Evolutionary conservation across 2,888 invertebrate species (phyloP), one percentile per base, ranked within the genome.

Genomic region (Macrosoma leucophasiata): DNA sequence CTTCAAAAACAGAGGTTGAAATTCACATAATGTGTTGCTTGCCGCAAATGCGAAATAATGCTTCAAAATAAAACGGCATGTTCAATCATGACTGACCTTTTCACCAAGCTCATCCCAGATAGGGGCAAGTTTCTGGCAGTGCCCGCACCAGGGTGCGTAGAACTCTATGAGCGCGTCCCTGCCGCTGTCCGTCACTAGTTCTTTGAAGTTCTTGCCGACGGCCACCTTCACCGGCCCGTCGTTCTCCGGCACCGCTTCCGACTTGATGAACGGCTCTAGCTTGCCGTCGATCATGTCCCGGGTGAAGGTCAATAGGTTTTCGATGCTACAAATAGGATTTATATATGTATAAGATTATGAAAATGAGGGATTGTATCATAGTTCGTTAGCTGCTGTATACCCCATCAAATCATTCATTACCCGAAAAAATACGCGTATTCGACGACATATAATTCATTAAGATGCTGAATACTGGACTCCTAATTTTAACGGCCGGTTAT

Each of bases 71-170:
- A 11, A 13, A n/a, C 13, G 13, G 14, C n/a, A n/a, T n/a, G n/a
- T n/a, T n/a, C n/a, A n/a, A n/a, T n/a, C n/a, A n/a, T n/a, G n/a
- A n/a, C n/a, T 48, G 65, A 90, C 90, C 85, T 94, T 94, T 37
- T 91, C 90, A 20, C 94, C 99, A 17, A 99, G 86, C 75, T 99
- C 97, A 39, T 98, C 97, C 77, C 89, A 99, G 33, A 95, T 87
- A 11, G 99, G 99, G 2, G 95, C 88, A 27, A 99, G 87, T 73
- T 94, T 94, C 82, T 99, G 98, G 86, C 99, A 99, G 67, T 99
- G 98, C 50, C 98, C 98, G 72, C 97, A 97, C 98, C 98, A 98
- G 1, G 98, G 98, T 18, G 98, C 98, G 76, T 99, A 99, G 86
- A 99, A 99, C 84, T 99, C 98, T 50, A 99, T 89, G 23, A 99